Conservation (phyloP, 2,113 vertebrate species). For the Haemorhous mexicanus region DNA sequence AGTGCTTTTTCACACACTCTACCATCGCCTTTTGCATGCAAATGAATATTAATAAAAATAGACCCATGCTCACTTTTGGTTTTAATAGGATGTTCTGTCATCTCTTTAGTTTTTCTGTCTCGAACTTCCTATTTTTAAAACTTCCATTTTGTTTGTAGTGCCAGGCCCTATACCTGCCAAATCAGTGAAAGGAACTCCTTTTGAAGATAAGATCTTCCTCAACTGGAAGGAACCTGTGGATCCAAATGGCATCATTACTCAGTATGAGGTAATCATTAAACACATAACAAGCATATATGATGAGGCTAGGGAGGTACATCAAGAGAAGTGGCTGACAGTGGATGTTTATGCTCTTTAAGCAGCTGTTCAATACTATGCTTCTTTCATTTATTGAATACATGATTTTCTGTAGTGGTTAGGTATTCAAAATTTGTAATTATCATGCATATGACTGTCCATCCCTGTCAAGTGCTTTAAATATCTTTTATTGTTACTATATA, state of each 20-base stretch:
- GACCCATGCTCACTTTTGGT: neutral
- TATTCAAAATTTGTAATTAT: neutral
- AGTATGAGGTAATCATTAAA: constrained; percentile 88
- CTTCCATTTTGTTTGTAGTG: constrained; percentile 75
- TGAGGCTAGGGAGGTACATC: neutral
- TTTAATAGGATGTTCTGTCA: neutral
- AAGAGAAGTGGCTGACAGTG: neutral
- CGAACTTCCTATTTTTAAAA: neutral
- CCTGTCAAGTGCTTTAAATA: neutral
- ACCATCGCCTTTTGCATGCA: neutral
- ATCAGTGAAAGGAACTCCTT: constrained; percentile 92
- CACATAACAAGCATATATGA: neutral
- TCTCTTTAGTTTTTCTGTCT: neutral
- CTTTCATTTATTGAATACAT: neutral
- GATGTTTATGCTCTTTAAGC: neutral
- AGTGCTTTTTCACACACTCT: constrained; percentile 5
- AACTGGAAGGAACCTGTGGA: constrained; percentile 96
- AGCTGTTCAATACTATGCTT: neutral
- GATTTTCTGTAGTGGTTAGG: neutral
- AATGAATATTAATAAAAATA: constrained; percentile 29
- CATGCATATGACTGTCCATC: neutral
- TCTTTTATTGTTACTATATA: neutral
- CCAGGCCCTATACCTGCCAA: constrained; percentile 90
- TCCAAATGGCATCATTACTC: constrained; percentile 95
- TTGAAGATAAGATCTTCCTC: constrained; percentile 94